Percentiles rank a stretch among this genome's conserved stretches.
Conservation (phyloP, 2,888 invertebrate species). For the Labia minor region DNA sequence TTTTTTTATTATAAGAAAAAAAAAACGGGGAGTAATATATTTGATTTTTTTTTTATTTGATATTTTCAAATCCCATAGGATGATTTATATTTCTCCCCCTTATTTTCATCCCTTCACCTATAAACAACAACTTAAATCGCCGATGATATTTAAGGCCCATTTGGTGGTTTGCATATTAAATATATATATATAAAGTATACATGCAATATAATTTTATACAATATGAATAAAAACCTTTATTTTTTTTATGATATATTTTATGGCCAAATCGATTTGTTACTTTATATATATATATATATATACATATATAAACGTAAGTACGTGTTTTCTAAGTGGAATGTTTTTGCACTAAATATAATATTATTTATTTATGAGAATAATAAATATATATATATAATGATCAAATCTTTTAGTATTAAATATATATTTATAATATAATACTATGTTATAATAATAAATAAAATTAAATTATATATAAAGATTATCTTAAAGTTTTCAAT, state of each 20-base stretch:
- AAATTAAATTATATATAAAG: too few species aligned
- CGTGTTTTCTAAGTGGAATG: neutral
- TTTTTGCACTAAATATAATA: neutral
- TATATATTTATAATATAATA: too few species aligned
- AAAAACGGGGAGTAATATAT: too few species aligned
- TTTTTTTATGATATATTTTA: neutral
- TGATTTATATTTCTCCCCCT: neutral
- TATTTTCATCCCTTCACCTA: neutral
- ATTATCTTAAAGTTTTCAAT: too few species aligned
- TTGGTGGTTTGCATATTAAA: conserved; percentile 8
- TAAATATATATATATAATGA: too few species aligned
- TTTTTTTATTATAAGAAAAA: too few species aligned
- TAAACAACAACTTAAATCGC: conserved; percentile 13
- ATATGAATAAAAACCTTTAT: neutral
- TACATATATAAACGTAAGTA: neutral
- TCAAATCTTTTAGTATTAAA: too few species aligned
- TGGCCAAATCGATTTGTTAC: neutral
- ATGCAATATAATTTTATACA: conserved; percentile 4
- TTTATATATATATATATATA: too few species aligned
- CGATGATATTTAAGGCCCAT: conserved; percentile 13
- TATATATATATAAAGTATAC: neutral
- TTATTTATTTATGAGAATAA: neutral
- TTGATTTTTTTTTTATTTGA: neutral
- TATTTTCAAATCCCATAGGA: neutral
- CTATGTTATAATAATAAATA: too few species aligned